phyloP scores from a whole-genome alignment of 2,888 invertebrate genomes.

The Amorpha juglandis region DNA sequence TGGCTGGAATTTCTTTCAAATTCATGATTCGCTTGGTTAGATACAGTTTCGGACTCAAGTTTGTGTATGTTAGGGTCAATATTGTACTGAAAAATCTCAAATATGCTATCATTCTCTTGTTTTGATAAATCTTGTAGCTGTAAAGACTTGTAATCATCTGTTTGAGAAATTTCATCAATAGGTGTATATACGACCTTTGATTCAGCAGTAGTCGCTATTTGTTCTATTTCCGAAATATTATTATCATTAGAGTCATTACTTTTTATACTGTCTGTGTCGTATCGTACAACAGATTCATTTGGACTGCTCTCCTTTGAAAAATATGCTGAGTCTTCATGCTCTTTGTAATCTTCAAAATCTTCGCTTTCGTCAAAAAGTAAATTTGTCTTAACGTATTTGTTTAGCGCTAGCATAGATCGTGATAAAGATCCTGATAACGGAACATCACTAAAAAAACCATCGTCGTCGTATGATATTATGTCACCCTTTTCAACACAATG shows the following conservation, averaged over 20 bases:
- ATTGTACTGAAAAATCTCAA: background rate
- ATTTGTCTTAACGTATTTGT: constrained; percentile 76
- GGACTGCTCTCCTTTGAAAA: constrained; percentile 78
- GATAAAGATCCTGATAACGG: constrained; percentile 68
- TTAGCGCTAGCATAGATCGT: constrained; percentile 72
- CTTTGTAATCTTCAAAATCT: constrained; percentile 49
- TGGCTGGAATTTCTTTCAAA: constrained; percentile 18
- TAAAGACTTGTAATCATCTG: constrained; percentile 73
- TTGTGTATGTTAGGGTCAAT: constrained; percentile 1
- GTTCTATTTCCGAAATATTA: constrained; percentile 31
- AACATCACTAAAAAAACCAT: constrained; percentile 72
- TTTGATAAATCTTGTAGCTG: constrained; percentile 50
- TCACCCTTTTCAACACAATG: constrained; percentile 41
- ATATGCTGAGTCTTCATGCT: constrained; percentile 63
- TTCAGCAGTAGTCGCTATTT: constrained; percentile 28
- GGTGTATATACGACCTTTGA: constrained; percentile 27
- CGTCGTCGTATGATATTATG: constrained; percentile 57
- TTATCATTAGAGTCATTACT: constrained; percentile 58
- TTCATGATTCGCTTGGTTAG: constrained; percentile 2
- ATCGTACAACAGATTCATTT: constrained; percentile 66
- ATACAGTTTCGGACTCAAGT: constrained; percentile 13
- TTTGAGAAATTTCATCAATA: constrained; percentile 45
- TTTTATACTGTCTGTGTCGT: constrained; percentile 67
- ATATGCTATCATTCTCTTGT: constrained; percentile 10
- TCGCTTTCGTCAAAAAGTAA: constrained; percentile 68